Evolutionary conservation across 2,113 vertebrate species (phyloP).

Genomic region (Xiphias gladius): DNA sequence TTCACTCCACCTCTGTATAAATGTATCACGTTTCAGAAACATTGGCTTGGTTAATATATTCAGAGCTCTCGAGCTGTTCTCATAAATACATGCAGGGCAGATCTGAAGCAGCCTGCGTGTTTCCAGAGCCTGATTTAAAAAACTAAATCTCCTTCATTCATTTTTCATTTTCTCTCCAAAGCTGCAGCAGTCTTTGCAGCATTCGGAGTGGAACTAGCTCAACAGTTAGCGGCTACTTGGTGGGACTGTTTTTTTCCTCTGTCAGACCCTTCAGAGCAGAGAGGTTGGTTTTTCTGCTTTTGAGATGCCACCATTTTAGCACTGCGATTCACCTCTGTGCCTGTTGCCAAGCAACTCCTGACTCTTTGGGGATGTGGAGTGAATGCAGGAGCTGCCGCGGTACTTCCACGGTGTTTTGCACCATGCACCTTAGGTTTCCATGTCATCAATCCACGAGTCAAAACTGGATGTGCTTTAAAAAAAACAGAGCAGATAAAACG

Average conservation of each 20-base stretch:
- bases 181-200: background rate
- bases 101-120: slow-evolving; percentile 11
- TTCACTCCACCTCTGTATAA: background rate
- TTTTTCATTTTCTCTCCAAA: slow-evolving; percentile 43
- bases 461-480: too few relatives aligned
- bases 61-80: slow-evolving; percentile 27
- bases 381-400: slow-evolving; percentile 30
- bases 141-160: slow-evolving; percentile 25
- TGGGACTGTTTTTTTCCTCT: background rate
- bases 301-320: slow-evolving; percentile 67
- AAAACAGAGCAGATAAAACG: too few relatives aligned
- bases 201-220: background rate
- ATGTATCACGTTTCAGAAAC: slow-evolving; percentile 19
- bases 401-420: slow-evolving; percentile 25
- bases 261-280: background rate
- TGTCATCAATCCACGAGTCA: background rate
- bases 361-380: slow-evolving; percentile 59
- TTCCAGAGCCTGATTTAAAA: background rate
- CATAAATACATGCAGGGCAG: slow-evolving; percentile 34
- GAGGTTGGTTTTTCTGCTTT: slow-evolving; percentile 47
- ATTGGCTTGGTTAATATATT: slow-evolving; percentile 23
- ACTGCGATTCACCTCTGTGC: slow-evolving; percentile 65
- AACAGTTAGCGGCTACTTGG: background rate
- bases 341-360: slow-evolving; percentile 79
- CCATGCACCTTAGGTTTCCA: slow-evolving; percentile 6